phyloP scores from a whole-genome alignment of 2,797 vertebrate species.

The Margarornis squamiger region DNA sequence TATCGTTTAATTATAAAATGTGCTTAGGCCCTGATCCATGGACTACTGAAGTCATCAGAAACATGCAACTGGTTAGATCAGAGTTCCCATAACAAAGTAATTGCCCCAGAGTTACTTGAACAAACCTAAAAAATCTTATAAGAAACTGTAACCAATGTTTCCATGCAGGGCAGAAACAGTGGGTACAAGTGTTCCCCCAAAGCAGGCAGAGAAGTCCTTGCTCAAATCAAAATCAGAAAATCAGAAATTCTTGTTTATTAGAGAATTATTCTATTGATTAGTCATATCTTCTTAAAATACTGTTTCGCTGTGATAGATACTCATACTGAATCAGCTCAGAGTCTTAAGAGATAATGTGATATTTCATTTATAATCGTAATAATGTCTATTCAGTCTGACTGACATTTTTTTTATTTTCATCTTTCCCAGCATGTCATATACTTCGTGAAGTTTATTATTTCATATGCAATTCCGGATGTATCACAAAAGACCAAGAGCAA shows the following conservation, averaged over 20 bases:
- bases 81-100: background rate
- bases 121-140: background rate
- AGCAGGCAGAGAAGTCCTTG: background rate
- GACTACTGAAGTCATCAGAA: background rate
- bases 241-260: background rate
- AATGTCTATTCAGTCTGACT: background rate
- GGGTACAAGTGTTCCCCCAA: background rate
- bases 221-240: background rate
- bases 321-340: background rate
- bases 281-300: background rate
- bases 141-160: background rate
- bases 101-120: background rate
- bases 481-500: slow-evolving; percentile 84
- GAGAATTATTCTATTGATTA: background rate
- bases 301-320: background rate
- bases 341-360: background rate
- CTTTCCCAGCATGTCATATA: slow-evolving; percentile 88
- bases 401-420: slow-evolving; percentile 38
- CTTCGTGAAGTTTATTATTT: slow-evolving; percentile 89
- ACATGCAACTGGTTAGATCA: background rate
- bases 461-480: slow-evolving; percentile 88
- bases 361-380: background rate
- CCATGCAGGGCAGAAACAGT: background rate
- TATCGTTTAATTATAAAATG: background rate
- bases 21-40: background rate